These are phyloP conservation scores for Zelostemma sp. DNA, from an alignment of 1,140 invertebrate species.

Conservation along the genomic window DNA sequence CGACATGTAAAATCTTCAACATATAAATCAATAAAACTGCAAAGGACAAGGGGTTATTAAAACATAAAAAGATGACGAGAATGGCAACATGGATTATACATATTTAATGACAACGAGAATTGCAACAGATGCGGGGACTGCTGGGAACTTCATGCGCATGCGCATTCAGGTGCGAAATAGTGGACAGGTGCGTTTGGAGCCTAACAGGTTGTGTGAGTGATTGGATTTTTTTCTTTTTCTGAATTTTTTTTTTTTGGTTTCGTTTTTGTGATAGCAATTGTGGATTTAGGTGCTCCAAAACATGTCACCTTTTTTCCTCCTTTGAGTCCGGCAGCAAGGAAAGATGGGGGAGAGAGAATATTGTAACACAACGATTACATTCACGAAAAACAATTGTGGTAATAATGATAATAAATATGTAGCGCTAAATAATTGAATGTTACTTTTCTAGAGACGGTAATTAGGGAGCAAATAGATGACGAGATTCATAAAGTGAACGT, in stretches of 20 bases:
- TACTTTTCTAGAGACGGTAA: constrained; percentile 65
- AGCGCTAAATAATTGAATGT: constrained; percentile 67
- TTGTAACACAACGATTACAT: constrained; percentile 72
- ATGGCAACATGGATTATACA: constrained; percentile 47
- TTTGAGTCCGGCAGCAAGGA: constrained; percentile 74
- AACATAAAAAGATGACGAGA: constrained; percentile 38
- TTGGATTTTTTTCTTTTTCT: constrained; percentile 45
- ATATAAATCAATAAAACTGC: constrained; percentile 38
- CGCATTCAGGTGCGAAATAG: constrained; percentile 64
- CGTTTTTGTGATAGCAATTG: constrained; percentile 63
- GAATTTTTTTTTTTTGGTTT: constrained; percentile 39
- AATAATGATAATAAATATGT: constrained; percentile 63
- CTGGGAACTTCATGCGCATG: constrained; percentile 59
- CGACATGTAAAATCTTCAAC: constrained; percentile 44
- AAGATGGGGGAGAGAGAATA: constrained; percentile 74
- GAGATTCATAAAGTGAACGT: constrained; percentile 11
- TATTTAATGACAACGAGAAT: constrained; percentile 36
- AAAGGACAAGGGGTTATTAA: constrained; percentile 19
- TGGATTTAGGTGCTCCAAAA: constrained; percentile 73
- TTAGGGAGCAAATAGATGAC: constrained; percentile 70
- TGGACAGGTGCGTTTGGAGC: constrained; percentile 57
- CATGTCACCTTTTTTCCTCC: constrained; percentile 81
- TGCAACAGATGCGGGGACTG: too few species aligned
- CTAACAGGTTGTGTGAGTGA: constrained; percentile 60
- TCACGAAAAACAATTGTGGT: constrained; percentile 68